phyloP scores from a whole-genome alignment of 35 echinoderm and acorn worm genomes.

The Diadema setosum region DNA sequence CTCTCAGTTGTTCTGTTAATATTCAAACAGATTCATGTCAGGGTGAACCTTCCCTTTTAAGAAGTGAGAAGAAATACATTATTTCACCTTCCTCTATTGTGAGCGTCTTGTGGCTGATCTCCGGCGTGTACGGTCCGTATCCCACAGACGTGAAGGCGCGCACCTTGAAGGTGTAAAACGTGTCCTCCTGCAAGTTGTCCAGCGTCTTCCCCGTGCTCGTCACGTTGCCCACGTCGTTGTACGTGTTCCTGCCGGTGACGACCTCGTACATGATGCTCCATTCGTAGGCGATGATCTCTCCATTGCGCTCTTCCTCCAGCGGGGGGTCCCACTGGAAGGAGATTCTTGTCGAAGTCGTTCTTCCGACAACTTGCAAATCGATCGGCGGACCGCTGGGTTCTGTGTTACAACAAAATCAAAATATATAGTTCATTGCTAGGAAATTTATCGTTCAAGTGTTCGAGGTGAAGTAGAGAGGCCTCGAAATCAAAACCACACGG shows the following conservation, averaged over 20 bases:
- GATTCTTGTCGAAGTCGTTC: not conserved
- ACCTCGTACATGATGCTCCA: not conserved
- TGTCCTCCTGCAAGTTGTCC: not conserved
- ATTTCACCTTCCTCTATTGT: not conserved
- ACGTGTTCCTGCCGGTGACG: not conserved
- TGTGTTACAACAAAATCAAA: slow-evolving; percentile 7
- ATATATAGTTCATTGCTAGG: too few species aligned
- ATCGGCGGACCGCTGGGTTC: slow-evolving; percentile 32
- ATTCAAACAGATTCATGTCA: too few species aligned
- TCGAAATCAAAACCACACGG: too few species aligned
- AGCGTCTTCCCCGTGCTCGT: not conserved
- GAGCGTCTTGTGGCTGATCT: not conserved
- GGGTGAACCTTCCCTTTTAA: too few species aligned
- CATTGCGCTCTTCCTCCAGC: not conserved
- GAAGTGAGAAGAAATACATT: too few species aligned
- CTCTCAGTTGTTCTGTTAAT: too few species aligned
- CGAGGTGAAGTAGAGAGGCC: too few species aligned
- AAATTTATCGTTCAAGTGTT: too few species aligned
- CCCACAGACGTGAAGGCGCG: slow-evolving; percentile 51
- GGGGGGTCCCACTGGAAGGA: slow-evolving; percentile 7
- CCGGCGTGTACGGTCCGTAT: slow-evolving; percentile 24
- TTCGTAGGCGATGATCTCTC: slow-evolving; percentile 35
- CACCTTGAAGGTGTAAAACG: slow-evolving; percentile 26
- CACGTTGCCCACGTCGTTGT: not conserved
- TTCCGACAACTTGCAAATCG: not conserved